Conservation (phyloP, 23 tunicate species). For the Botrylloides violaceus region DNA sequence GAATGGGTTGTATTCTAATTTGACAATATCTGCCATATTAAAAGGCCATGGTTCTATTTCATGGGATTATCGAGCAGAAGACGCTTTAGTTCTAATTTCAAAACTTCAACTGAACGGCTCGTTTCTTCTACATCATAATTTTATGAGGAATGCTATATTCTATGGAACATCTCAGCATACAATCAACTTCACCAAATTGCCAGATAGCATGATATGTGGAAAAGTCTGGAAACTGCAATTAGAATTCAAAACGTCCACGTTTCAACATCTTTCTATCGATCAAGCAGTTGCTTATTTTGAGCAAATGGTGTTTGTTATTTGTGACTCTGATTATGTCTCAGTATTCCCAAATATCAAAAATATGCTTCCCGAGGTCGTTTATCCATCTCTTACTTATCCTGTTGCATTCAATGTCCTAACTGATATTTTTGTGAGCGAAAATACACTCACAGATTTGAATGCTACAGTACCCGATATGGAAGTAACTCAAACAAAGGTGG, state of each 20-base stretch:
- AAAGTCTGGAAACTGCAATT: conserved; percentile 10
- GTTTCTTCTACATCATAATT: neutral
- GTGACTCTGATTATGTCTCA: neutral
- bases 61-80: too few relatives aligned
- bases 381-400: neutral
- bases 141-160: neutral
- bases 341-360: neutral
- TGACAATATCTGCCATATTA: too few relatives aligned
- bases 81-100: too few relatives aligned
- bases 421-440: neutral
- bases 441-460: neutral
- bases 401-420: neutral
- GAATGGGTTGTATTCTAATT: too few relatives aligned
- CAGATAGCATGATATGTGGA: neutral
- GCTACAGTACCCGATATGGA: neutral
- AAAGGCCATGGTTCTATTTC: too few relatives aligned
- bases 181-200: neutral
- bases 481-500: neutral
- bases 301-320: neutral
- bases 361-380: neutral
- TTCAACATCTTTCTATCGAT: neutral
- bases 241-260: neutral
- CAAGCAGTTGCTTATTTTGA: neutral
- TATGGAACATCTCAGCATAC: neutral
- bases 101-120: neutral